A percentile compares a stretch with the other conserved stretches of the same genome.
These are phyloP conservation scores for Xanthia togata DNA, from an alignment of 2,888 invertebrate species.

Conservation along the genomic window DNA sequence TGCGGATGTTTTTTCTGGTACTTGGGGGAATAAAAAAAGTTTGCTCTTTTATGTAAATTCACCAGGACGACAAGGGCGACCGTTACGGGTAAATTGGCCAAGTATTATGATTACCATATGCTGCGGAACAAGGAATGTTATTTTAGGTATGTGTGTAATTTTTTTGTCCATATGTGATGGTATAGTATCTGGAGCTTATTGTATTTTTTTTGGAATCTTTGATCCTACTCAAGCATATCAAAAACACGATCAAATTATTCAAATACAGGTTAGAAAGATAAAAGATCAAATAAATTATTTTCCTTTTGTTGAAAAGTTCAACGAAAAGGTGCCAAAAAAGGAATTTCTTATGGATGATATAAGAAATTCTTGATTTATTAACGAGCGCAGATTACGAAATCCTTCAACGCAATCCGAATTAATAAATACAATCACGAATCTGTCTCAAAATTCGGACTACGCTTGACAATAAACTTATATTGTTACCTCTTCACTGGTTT, in stretches of 20 bases:
- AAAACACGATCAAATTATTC: background rate
- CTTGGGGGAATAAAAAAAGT: conserved; percentile 39
- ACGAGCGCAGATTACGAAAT: background rate
- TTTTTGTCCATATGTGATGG: too few relatives aligned
- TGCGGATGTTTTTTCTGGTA: conserved; percentile 40
- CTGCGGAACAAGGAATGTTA: conserved; percentile 10
- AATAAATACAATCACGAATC: background rate
- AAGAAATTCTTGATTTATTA: background rate
- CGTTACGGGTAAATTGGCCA: conserved; percentile 33
- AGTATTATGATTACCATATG: conserved; percentile 51
- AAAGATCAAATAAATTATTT: background rate
- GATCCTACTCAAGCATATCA: background rate
- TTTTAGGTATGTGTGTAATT: conserved; percentile 23
- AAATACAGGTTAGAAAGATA: background rate
- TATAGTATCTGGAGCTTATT: background rate
- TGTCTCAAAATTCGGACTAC: background rate
- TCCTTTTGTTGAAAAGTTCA: background rate
- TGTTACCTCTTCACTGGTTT: background rate
- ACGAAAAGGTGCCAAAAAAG: background rate
- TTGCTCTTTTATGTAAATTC: conserved; percentile 53
- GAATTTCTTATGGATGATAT: too few relatives aligned
- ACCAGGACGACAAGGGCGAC: conserved; percentile 16
- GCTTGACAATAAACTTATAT: background rate
- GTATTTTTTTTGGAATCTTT: background rate
- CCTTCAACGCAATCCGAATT: background rate